Conservation (phyloP, 2,113 vertebrate genomes). For the Cyprinodon brontotheroides region DNA sequence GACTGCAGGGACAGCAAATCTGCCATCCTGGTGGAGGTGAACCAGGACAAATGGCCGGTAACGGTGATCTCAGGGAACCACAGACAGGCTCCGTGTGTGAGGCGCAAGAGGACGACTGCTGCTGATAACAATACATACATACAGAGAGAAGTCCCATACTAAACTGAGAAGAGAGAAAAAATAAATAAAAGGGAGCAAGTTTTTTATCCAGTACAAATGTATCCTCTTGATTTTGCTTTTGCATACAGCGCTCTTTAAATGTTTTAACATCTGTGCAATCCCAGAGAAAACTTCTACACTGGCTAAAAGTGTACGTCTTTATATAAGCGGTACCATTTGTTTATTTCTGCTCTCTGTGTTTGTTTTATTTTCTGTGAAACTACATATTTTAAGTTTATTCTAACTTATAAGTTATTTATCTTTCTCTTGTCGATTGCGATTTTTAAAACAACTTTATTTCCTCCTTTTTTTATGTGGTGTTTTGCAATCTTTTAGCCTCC, state of each 20-base stretch:
- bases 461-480: constrained; percentile 60
- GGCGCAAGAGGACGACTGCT: constrained; percentile 60
- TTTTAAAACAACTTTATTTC: constrained; percentile 75
- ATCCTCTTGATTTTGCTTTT: constrained; percentile 77
- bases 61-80: constrained; percentile 72
- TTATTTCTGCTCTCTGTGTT: constrained; percentile 54
- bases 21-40: constrained; percentile 54
- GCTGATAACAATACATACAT: constrained; percentile 72
- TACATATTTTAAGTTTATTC: constrained; percentile 88
- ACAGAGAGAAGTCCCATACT: neutral
- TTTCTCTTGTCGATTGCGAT: constrained; percentile 74
- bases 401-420: constrained; percentile 98
- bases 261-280: constrained; percentile 91
- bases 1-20: constrained; percentile 23
- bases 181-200: constrained; percentile 15
- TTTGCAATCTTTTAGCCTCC: constrained; percentile 84
- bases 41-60: constrained; percentile 80
- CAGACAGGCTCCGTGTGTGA: constrained; percentile 45
- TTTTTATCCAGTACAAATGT: constrained; percentile 80
- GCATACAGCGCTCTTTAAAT: constrained; percentile 83
- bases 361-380: constrained; percentile 80
- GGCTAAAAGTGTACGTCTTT: constrained; percentile 92
- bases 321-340: constrained; percentile 82
- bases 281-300: constrained; percentile 84
- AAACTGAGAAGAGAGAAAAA: no score